Percentiles rank a stretch among this genome's conserved stretches.
These are phyloP conservation scores for Thalassaphorura encarpata DNA, from an alignment of 1,140 invertebrate genomes.

Conservation along the genomic window DNA sequence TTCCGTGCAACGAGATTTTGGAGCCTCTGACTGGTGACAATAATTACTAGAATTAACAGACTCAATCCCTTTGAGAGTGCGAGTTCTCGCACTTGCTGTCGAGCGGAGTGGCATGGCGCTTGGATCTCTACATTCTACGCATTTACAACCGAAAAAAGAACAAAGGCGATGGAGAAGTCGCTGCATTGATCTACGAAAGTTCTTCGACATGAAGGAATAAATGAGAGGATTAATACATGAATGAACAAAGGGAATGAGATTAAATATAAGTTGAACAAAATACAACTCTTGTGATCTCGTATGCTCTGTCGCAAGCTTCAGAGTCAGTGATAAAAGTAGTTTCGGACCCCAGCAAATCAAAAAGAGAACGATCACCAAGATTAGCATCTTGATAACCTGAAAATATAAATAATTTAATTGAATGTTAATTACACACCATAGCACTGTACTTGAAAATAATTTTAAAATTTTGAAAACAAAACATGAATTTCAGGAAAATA, in stretches of 20 bases:
- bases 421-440: background rate
- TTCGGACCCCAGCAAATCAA: constrained; percentile 30
- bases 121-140: background rate
- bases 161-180: constrained; percentile 28
- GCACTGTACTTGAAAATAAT: background rate
- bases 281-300: constrained; percentile 33
- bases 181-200: constrained; percentile 40
- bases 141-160: constrained; percentile 13
- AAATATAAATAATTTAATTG: background rate
- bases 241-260: constrained; percentile 38
- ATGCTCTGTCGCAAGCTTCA: constrained; percentile 34
- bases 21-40: background rate
- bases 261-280: constrained; percentile 33
- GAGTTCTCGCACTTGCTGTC: background rate
- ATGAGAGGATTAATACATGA: constrained; percentile 45
- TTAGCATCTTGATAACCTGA: constrained; percentile 37
- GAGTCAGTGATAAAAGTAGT: constrained; percentile 13
- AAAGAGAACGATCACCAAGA: constrained; percentile 34
- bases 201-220: constrained; percentile 45
- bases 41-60: constrained; percentile 3
- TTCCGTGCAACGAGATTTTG: constrained; percentile 4
- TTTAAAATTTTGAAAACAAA: background rate
- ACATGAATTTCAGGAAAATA: background rate
- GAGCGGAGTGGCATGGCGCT: constrained; percentile 7
- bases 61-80: background rate